Conservation (phyloP, 2,113 vertebrate species). For the Lamprotornis superbus region DNA sequence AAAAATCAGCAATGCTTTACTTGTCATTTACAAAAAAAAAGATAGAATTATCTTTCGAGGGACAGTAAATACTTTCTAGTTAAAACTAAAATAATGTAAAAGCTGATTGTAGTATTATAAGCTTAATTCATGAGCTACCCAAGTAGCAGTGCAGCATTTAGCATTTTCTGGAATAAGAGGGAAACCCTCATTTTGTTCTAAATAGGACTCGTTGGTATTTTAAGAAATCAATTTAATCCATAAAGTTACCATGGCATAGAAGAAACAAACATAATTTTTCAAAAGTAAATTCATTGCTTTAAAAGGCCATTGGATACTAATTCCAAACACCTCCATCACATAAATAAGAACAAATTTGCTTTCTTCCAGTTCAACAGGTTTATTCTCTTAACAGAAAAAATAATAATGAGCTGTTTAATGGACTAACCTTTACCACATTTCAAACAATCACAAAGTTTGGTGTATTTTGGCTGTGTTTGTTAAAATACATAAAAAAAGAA, state of each 20-base stretch:
- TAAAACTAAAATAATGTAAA: conserved; percentile 14
- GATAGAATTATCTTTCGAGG: not conserved
- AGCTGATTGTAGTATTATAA: not conserved
- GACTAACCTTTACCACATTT: conserved; percentile 16
- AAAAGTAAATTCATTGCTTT: conserved; percentile 48
- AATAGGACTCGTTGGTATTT: not conserved
- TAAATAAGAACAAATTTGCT: conserved; percentile 12
- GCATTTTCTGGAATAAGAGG: not conserved
- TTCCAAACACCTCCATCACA: conserved; percentile 13
- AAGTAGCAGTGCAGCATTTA: not conserved
- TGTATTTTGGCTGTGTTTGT: not conserved
- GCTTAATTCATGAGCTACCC: not conserved
- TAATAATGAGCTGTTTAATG: conserved; percentile 1
- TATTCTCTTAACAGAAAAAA: conserved; percentile 37
- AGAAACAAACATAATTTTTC: not conserved
- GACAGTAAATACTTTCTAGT: not conserved
- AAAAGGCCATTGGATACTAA: conserved; percentile 30
- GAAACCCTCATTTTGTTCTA: not conserved
- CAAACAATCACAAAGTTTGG: not conserved
- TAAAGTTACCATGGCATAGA: conserved; percentile 31
- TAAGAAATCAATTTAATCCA: conserved; percentile 42
- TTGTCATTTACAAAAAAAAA: not conserved
- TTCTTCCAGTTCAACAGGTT: conserved; percentile 30
- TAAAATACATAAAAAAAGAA: not conserved
- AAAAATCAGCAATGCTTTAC: not conserved